phyloP scores from a whole-genome alignment of 2,888 invertebrate genomes.

The Dyspetes luteomarginatus region DNA sequence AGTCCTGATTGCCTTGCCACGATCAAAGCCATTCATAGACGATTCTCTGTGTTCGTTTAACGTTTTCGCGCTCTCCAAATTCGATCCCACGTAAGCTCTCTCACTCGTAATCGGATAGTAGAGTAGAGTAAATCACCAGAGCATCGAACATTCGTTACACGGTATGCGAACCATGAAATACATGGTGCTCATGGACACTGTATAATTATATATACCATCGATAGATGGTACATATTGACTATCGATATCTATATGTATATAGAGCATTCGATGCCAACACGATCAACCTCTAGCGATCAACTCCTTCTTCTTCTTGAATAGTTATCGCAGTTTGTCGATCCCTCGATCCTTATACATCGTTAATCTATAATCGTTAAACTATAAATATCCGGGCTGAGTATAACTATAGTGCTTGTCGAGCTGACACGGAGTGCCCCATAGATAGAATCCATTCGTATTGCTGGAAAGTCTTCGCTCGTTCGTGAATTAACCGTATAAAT shows the following conservation, averaged over 20 bases:
- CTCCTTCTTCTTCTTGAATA: too few species aligned
- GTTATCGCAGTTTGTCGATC: constrained; percentile 29
- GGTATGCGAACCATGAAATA: constrained; percentile 79
- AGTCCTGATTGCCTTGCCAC: not conserved
- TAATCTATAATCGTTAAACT: too few species aligned
- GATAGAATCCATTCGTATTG: not conserved
- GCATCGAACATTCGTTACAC: constrained; percentile 80
- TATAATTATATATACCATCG: constrained; percentile 38
- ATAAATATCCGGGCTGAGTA: too few species aligned
- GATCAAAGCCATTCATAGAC: constrained; percentile 25
- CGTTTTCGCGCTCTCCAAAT: constrained; percentile 10
- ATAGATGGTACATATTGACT: too few species aligned
- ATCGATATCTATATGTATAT: constrained; percentile 21
- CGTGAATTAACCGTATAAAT: constrained; percentile 20
- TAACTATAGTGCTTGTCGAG: constrained; percentile 27
- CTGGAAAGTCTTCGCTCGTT: constrained; percentile 20
- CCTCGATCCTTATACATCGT: too few species aligned
- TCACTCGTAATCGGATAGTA: not conserved
- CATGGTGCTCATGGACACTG: constrained; percentile 64
- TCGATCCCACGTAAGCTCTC: constrained; percentile 36
- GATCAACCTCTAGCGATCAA: too few species aligned
- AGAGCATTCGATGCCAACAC: not conserved
- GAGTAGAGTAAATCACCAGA: constrained; percentile 79
- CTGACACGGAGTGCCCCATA: constrained; percentile 26
- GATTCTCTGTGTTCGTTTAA: constrained; percentile 9